These are phyloP conservation scores for Orthochromis indermauri DNA, from an alignment of 2,113 vertebrate species.

Conservation along the genomic window DNA sequence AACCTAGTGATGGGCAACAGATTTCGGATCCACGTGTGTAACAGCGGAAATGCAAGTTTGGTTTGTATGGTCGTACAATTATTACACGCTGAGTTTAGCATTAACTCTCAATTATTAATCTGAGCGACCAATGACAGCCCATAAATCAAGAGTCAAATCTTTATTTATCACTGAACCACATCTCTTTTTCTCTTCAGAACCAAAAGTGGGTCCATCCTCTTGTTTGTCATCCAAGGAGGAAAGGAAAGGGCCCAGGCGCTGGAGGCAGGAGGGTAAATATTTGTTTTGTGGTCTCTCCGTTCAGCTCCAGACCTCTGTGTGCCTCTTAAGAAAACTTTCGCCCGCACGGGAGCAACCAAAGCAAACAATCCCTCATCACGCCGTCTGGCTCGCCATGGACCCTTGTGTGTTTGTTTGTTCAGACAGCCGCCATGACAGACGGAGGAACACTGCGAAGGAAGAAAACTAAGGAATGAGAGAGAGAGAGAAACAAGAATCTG, in stretches of 20 bases:
- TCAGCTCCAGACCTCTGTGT: conserved; percentile 54
- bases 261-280: conserved; percentile 62
- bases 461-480: conserved; percentile 16
- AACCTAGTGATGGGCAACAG: neutral
- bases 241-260: conserved; percentile 11
- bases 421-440: conserved; percentile 59
- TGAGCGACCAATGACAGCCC: neutral
- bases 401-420: conserved; percentile 61
- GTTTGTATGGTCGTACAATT: neutral
- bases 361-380: conserved; percentile 61
- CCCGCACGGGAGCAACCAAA: conserved; percentile 56
- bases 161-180: neutral
- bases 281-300: conserved; percentile 61
- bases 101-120: neutral
- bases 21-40: neutral
- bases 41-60: neutral
- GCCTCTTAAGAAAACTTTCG: conserved; percentile 69
- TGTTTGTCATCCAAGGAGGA: neutral
- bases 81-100: neutral
- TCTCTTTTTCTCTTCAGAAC: conserved; percentile 4
- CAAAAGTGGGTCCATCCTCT: conserved; percentile 24
- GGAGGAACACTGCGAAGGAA: conserved; percentile 28
- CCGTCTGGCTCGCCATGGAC: conserved; percentile 50
- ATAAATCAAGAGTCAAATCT: neutral
- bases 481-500: neutral